Conservation (phyloP, 2,888 invertebrate genomes). For the Candidula unifasciata region DNA sequence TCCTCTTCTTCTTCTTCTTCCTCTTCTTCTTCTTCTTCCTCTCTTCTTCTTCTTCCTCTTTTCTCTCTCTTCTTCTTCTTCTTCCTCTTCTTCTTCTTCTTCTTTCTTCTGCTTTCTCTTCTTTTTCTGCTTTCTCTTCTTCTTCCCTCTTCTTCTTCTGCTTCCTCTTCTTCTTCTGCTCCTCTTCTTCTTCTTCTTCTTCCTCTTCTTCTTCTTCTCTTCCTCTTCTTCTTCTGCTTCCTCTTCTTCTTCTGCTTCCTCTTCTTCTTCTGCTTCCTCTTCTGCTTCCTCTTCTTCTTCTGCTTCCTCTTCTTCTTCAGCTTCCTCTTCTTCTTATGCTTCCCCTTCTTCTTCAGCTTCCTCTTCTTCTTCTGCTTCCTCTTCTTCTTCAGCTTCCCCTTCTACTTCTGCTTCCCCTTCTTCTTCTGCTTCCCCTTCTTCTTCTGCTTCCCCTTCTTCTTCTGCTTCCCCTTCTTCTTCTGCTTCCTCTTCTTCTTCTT, state of each 20-base stretch:
- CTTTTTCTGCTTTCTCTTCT: neutral
- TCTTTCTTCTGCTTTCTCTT: neutral
- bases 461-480: too few relatives aligned
- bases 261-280: constrained; percentile 82
- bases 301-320: constrained; percentile 81
- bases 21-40: too few relatives aligned
- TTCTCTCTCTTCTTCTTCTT: constrained; percentile 6
- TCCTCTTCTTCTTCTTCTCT: neutral
- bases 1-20: neutral
- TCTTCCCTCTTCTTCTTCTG: neutral
- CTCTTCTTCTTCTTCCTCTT: neutral
- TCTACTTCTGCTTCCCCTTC: too few relatives aligned
- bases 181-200: neutral
- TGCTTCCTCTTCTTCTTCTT: too few relatives aligned
- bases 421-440: neutral
- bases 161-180: too few relatives aligned
- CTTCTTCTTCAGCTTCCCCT: neutral
- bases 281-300: constrained; percentile 86
- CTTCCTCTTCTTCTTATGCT: constrained; percentile 65
- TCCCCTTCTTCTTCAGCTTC: neutral
- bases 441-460: neutral
- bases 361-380: neutral
- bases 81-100: neutral
- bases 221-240: neutral
- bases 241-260: constrained; percentile 42